A percentile compares a stretch with the other conserved stretches of the same genome.
These are phyloP conservation scores for Passerina amoena DNA, from an alignment of 2,113 vertebrate genomes.

Conservation along the genomic window DNA sequence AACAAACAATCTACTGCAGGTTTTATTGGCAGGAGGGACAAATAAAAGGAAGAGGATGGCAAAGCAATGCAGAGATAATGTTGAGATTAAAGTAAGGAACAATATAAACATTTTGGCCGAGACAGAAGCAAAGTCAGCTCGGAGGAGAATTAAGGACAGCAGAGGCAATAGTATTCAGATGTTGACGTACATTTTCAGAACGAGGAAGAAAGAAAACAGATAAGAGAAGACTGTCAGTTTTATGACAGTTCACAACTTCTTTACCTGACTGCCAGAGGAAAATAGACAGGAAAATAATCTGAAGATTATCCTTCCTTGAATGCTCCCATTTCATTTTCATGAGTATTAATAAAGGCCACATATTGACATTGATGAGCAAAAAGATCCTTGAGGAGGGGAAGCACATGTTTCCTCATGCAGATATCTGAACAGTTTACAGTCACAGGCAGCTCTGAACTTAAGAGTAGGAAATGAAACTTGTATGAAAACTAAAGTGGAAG, in stretches of 20 bases:
- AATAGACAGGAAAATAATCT: background rate
- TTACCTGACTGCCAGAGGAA: constrained; percentile 4
- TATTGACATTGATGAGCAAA: background rate
- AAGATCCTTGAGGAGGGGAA: constrained; percentile 43
- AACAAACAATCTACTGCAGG: background rate
- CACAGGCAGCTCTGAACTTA: background rate
- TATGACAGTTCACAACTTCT: background rate
- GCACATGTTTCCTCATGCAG: background rate
- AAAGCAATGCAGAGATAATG: background rate
- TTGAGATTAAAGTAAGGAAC: background rate
- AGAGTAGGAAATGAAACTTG: constrained; percentile 45
- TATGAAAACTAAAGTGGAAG: constrained; percentile 34
- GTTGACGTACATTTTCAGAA: background rate
- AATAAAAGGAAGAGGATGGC: background rate
- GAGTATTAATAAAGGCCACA: background rate
- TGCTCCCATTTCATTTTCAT: background rate
- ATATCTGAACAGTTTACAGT: background rate
- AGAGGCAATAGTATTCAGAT: constrained; percentile 6
- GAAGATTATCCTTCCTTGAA: constrained; percentile 26
- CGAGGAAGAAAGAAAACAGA: background rate
- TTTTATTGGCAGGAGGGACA: constrained; percentile 26
- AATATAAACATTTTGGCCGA: background rate
- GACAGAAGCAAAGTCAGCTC: background rate
- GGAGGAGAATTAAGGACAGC: constrained; percentile 23
- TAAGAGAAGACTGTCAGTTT: background rate